Base-by-base conservation (phyloP, 1,140 invertebrate species). In the Drosophila sturtevanti region DNA sequence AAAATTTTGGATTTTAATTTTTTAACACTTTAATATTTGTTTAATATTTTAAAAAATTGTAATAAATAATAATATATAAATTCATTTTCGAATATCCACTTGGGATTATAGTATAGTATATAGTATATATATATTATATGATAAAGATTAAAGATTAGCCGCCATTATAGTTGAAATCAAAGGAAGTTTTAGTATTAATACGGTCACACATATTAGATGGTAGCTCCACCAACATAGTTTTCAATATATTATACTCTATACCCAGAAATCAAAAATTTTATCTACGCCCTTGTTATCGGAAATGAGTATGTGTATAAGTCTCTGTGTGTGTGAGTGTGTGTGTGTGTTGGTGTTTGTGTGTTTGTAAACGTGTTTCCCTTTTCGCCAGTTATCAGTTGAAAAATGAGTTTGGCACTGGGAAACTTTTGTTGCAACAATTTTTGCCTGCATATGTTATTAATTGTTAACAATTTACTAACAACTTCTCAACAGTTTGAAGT, bases 331-430 rank as follows among this genome's bases (percentile, higher is more conserved):
- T 51, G 61, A 54, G 12, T 63, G 55, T 18, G 37, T 38, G 34
- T 44, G 34, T 54, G 48, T 62, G 27, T 31, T 4, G 4, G 27
- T 31, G 56, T 34, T n/a, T 27, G 52, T 35, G 27, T 35, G 55
- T 54, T n/a, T 14, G 12, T 48, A 9, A 48, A 48, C 18, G 41
- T 48, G 41, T 48, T 48, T 48, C 41, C 41, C 81, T 76, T 63
- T 74, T 67, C 66, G 63, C 76, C 55, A 70, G 68, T 79, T 87
- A 86, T 86, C 79, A 66, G 75, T 52, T 86, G 84, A 89, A 79
- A 79, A 79, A 86, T 86, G 79, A 76, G 82, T 70, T 72, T 63
- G 61, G 44, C 38, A 16, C 34, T 24, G 38, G 31, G 22, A 51
- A 60, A 44, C 54, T 68, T 65, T 65, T 11, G 21, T 51, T 67